Base-by-base conservation (phyloP, 2,888 invertebrate species). In the Acanthosepion esculentum region DNA sequence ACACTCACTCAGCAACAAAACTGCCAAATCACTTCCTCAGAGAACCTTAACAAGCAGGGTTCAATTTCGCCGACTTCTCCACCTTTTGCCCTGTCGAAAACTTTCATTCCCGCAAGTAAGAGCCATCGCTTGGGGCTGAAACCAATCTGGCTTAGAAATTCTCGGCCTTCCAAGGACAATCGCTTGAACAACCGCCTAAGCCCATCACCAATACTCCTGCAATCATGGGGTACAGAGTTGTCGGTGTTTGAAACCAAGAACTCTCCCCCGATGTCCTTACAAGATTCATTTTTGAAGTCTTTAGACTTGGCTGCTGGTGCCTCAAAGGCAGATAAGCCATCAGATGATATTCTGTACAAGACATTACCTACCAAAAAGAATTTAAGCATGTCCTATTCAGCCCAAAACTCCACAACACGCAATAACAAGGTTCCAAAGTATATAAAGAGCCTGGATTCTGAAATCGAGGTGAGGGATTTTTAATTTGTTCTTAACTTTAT, bases 1-100 rank as follows among this genome's bases (percentile, higher is more conserved):
- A 95, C 95, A 93, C 94, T 96, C 48, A 48, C 50, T 20, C 48
- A n/a, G 26, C 93, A 93, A 48, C n/a, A 48, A 7, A 50, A 26
- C 53, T 33, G 50, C n/a, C 93, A 93, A n/a, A 48, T 29, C 15
- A n/a, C 53, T 33, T 93, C 93, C 48, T 18, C 93, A 18, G 93
- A 93, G 10, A 53, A 29, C 29, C 50, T n/a, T 20, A 93, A 29
- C 33, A 50, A 50, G 29, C 93, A 93, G 48, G 26, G 93, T n/a
- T n/a, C 29, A 20, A 41, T 4, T 29, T n/a, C 53, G 29, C 48
- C 48, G n/a, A 48, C 48, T 1, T 53, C 53, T 6, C 15, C 78
- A n/a, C 20, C 64, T 64, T 64, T 64, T 7, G 1, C 8, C 29
- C 48, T 48, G 26, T 48, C 92, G 6, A 50, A 50, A 29, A 10